Evolutionary conservation across 2,113 vertebrate genomes (phyloP), one percentile per base, ranked within the genome.

Genomic region (Junco hyemalis): DNA sequence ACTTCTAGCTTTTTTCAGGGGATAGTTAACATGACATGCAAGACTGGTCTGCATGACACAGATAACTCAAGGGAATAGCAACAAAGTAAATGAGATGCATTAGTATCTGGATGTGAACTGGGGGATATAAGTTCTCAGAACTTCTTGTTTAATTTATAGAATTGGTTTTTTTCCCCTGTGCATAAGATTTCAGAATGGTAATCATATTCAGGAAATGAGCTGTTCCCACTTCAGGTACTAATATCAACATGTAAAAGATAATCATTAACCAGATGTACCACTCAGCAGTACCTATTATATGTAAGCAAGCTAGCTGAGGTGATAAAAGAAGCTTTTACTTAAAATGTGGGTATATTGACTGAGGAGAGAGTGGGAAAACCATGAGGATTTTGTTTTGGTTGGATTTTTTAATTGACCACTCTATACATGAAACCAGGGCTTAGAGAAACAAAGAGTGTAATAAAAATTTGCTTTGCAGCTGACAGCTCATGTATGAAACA

Each of bases 31-130:
- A 94, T 97, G 97, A 98, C 98, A 97, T 97, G 97, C 96, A 96
- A 97, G 97, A 97, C 97, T 97, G 88, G 90, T 96, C 98, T 99
- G 98, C 91, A 94, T 98, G 98, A 98, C 98, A 98, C 98, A 98
- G 99, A 99, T 99, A 99, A 99, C 98, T 98, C 98, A 66, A 96
- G 98, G 98, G 98, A 98, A 96, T 97, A 97, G 84, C 98, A 97
- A 96, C 98, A 97, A 95, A 97, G 97, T 98, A 98, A 99, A 99
- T 99, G 98, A 99, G 98, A 99, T 98, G 98, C 98, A 99, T 99
- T 98, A 98, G 98, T 96, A 98, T 97, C 98, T 97, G 98, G 97
- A 98, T 99, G 98, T 98, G 98, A 98, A 98, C 98, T 95, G 97
- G 96, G 63, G 98, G 98, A 99, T 98, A 97, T 96, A 99, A 99